Conservation (phyloP, 2,888 invertebrate genomes). For the Tenodera sinensis region DNA sequence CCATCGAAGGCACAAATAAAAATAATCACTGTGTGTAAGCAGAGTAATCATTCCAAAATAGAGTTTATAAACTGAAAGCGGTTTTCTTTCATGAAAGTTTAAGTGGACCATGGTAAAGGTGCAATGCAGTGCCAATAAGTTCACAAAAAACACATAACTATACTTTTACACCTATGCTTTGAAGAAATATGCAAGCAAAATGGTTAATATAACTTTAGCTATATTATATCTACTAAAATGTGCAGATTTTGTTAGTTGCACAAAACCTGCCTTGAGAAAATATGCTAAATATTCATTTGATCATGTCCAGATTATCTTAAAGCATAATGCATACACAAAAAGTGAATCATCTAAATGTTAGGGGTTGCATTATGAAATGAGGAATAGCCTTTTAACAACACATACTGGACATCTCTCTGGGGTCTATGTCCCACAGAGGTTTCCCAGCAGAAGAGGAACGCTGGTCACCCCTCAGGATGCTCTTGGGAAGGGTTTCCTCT, state of each 20-base stretch:
- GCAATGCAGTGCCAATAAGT: too few relatives aligned
- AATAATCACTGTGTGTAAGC: too few relatives aligned
- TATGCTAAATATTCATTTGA: background rate
- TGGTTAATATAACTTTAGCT: too few relatives aligned
- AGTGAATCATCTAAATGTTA: background rate
- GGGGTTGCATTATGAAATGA: background rate
- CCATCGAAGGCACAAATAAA: too few relatives aligned
- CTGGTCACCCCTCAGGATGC: slow-evolving; percentile 34
- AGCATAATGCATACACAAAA: background rate
- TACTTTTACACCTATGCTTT: background rate
- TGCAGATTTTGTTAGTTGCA: background rate
- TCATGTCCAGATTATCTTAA: background rate
- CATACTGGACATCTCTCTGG: slow-evolving; percentile 33
- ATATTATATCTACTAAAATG: background rate
- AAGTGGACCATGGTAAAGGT: too few relatives aligned
- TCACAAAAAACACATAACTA: too few relatives aligned
- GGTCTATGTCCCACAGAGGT: slow-evolving; percentile 34
- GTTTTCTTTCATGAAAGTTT: too few relatives aligned
- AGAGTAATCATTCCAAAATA: too few relatives aligned
- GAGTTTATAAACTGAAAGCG: too few relatives aligned
- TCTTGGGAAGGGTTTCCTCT: slow-evolving; percentile 32
- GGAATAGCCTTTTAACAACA: background rate
- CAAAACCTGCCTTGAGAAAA: background rate
- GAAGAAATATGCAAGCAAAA: background rate
- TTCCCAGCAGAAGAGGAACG: background rate